Conservation (phyloP, 2,797 vertebrate genomes). For the Erpetoichthys calabaricus region DNA sequence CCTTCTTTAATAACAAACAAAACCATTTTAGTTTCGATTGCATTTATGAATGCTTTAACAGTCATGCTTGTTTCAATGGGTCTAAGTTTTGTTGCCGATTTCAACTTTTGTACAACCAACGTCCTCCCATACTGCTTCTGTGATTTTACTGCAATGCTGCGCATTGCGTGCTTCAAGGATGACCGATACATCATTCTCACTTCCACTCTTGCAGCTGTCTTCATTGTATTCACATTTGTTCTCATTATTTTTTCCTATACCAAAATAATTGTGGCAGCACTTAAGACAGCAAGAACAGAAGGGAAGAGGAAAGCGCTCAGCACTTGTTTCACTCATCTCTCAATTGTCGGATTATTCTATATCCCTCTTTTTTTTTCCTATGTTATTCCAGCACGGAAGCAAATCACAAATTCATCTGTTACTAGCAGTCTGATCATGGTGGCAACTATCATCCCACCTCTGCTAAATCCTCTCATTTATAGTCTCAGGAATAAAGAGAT, state of each 20-base stretch:
- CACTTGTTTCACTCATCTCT: slow-evolving; percentile 52
- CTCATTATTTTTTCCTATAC: slow-evolving; percentile 45
- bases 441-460: slow-evolving; percentile 40
- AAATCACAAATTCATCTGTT: slow-evolving; percentile 16
- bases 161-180: slow-evolving; percentile 33
- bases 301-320: slow-evolving; percentile 45
- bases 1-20: slow-evolving; percentile 32
- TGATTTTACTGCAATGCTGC: slow-evolving; percentile 48
- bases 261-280: slow-evolving; percentile 35
- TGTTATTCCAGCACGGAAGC: slow-evolving; percentile 25
- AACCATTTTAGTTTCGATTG: slow-evolving; percentile 21
- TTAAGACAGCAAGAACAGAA: slow-evolving; percentile 31
- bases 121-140: slow-evolving; percentile 50
- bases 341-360: slow-evolving; percentile 46
- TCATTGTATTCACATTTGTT: slow-evolving; percentile 31
- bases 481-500: slow-evolving; percentile 44
- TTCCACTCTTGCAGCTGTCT: slow-evolving; percentile 32
- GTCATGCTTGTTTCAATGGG: not conserved
- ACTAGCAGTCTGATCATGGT: slow-evolving; percentile 19
- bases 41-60: slow-evolving; percentile 23
- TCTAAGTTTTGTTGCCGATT: slow-evolving; percentile 36
- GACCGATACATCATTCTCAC: slow-evolving; percentile 34
- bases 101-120: slow-evolving; percentile 48
- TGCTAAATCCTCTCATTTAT: slow-evolving; percentile 60
- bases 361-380: slow-evolving; percentile 40